These are phyloP conservation scores for Leptinotarsa peninsularis DNA, from an alignment of 2,888 invertebrate genomes.

Conservation along the genomic window DNA sequence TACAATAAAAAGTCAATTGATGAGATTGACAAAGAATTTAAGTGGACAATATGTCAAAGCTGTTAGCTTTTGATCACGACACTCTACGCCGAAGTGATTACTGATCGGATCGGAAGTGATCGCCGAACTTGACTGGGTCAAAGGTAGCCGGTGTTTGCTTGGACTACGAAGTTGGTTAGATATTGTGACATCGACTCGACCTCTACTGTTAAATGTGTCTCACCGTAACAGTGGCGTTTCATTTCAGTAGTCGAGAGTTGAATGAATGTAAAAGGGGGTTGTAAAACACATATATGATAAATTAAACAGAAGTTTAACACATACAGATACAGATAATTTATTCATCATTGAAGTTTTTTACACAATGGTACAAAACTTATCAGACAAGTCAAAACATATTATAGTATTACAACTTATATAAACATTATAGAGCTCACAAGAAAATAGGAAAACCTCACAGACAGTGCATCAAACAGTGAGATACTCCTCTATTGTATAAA, in stretches of 20 bases:
- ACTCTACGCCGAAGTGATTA: slow-evolving; percentile 16
- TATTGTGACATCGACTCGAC: slow-evolving; percentile 30
- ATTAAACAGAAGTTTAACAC: no score
- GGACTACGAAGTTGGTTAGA: slow-evolving; percentile 44
- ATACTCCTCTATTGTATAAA: no score
- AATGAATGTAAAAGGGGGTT: no score
- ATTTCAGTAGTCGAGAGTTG: not conserved
- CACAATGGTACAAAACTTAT: no score
- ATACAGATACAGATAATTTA: no score
- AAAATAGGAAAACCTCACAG: no score
- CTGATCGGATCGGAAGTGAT: slow-evolving; percentile 39
- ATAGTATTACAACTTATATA: no score
- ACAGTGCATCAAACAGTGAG: no score
- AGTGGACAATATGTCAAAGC: slow-evolving; percentile 51
- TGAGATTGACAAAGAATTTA: slow-evolving; percentile 50
- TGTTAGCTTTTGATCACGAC: slow-evolving; percentile 49
- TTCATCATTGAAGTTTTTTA: no score
- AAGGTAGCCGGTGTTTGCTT: slow-evolving; percentile 36
- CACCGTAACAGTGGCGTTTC: not conserved
- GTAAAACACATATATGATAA: no score
- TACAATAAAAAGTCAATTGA: slow-evolving; percentile 44
- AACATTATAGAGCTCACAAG: no score
- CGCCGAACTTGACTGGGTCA: slow-evolving; percentile 41
- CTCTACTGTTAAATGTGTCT: slow-evolving; percentile 37
- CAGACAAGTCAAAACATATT: no score